A percentile compares a stretch with the other conserved stretches of the same genome.
Evolutionary conservation across 2,888 invertebrate species (phyloP).

Genomic region (Melinaea marsaeus): DNA sequence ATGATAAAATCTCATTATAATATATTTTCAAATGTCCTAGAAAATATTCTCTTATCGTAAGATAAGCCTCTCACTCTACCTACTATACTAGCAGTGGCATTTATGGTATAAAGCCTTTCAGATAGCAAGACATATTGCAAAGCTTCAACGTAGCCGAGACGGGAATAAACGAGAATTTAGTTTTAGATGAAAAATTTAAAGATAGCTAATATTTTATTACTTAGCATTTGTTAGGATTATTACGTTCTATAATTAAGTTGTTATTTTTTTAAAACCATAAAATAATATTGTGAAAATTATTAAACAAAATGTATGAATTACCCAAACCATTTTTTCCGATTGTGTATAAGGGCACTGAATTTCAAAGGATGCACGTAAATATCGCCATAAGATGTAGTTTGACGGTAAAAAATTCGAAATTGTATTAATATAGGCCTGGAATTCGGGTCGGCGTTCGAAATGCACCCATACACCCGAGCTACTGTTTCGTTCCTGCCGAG

Average conservation of each 20-base stretch:
- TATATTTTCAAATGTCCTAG: not conserved
- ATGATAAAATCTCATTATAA: not conserved
- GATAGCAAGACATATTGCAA: conserved; percentile 12
- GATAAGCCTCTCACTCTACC: conserved; percentile 4
- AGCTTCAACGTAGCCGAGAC: not conserved
- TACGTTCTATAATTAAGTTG: too few species aligned
- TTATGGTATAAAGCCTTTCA: conserved; percentile 8
- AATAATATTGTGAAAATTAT: not conserved
- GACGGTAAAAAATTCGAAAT: conserved; percentile 34
- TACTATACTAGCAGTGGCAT: conserved; percentile 1
- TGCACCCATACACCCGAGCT: conserved; percentile 42
- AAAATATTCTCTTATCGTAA: conserved; percentile 1
- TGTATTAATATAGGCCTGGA: conserved; percentile 37
- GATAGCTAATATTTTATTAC: not conserved
- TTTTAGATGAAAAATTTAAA: not conserved
- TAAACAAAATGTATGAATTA: not conserved
- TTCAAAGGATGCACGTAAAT: conserved; percentile 25
- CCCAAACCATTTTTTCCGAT: not conserved
- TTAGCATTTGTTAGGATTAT: too few species aligned
- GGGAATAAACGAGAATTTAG: not conserved
- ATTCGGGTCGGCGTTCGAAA: conserved; percentile 40
- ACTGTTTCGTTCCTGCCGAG: conserved; percentile 42
- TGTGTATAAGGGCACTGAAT: conserved; percentile 19
- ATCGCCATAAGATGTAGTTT: conserved; percentile 28
- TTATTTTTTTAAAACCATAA: too few species aligned